These are phyloP conservation scores for Guaruba guarouba DNA, from an alignment of 2,113 vertebrate genomes.

Conservation along the genomic window DNA sequence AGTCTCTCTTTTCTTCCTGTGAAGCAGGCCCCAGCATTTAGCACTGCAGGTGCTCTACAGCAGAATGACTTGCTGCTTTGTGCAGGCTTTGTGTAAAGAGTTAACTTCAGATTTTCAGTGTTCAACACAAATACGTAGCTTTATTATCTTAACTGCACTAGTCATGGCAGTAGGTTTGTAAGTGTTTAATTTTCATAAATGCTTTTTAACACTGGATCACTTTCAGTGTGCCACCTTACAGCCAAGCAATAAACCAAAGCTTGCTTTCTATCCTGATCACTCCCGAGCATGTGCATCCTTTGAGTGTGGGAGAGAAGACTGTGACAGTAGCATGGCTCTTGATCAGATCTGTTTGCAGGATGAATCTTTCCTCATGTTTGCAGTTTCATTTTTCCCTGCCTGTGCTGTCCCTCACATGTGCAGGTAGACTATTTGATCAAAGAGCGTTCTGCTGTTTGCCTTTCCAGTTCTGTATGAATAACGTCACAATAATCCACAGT, in stretches of 20 bases:
- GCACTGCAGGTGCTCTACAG: background rate
- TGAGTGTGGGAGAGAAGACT: background rate
- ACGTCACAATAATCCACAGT: background rate
- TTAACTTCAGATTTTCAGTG: background rate
- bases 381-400: background rate
- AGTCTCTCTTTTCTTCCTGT: background rate
- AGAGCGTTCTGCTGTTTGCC: background rate
- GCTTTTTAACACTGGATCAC: background rate
- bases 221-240: background rate
- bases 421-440: background rate
- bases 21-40: background rate
- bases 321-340: background rate
- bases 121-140: background rate
- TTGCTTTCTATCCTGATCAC: background rate
- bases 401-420: background rate
- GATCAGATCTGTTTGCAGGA: background rate
- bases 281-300: background rate
- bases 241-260: background rate
- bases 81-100: background rate
- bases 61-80: background rate
- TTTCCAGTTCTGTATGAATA: background rate
- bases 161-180: background rate
- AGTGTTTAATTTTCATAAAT: background rate
- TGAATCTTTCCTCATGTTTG: background rate
- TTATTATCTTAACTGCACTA: background rate